Percentiles rank a stretch among this genome's conserved stretches.
These are phyloP conservation scores for Pentalonia nigronervosa DNA, from an alignment of 1,140 invertebrate genomes.

Conservation along the genomic window DNA sequence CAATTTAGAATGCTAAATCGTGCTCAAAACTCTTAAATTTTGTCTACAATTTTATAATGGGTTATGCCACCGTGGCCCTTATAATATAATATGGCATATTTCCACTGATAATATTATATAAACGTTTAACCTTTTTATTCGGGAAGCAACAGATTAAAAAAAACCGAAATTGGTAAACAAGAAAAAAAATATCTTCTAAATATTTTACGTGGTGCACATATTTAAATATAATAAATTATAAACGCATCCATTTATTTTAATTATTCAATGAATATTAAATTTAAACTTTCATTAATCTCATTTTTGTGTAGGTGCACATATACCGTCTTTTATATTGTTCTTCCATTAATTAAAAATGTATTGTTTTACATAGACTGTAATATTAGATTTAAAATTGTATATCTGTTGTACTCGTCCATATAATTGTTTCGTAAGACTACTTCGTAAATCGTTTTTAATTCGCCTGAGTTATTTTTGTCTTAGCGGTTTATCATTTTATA, in stretches of 20 bases:
- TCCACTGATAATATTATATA: background rate
- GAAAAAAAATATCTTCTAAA: background rate
- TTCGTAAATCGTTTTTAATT: background rate
- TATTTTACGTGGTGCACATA: constrained; percentile 17
- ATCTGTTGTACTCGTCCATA: background rate
- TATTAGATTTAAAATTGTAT: constrained; percentile 24
- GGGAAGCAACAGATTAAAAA: background rate
- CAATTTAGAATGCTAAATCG: background rate
- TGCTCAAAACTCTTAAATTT: background rate
- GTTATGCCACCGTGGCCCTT: background rate
- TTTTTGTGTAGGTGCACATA: background rate
- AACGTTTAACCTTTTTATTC: constrained; percentile 18
- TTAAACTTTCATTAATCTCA: constrained; percentile 36
- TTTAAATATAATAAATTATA: constrained; percentile 40
- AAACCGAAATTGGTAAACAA: background rate
- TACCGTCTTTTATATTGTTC: background rate
- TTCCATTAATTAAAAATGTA: constrained; percentile 26
- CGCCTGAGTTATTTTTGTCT: background rate
- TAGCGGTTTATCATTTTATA: background rate
- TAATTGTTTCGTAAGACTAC: background rate
- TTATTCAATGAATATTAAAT: constrained; percentile 43
- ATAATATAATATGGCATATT: background rate
- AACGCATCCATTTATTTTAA: constrained; percentile 26
- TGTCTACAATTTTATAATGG: background rate
- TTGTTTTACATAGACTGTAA: background rate